Evolutionary conservation across 2,113 vertebrate species (phyloP), one percentile per base, ranked within the genome.

Genomic region (Spea bombifrons): DNA sequence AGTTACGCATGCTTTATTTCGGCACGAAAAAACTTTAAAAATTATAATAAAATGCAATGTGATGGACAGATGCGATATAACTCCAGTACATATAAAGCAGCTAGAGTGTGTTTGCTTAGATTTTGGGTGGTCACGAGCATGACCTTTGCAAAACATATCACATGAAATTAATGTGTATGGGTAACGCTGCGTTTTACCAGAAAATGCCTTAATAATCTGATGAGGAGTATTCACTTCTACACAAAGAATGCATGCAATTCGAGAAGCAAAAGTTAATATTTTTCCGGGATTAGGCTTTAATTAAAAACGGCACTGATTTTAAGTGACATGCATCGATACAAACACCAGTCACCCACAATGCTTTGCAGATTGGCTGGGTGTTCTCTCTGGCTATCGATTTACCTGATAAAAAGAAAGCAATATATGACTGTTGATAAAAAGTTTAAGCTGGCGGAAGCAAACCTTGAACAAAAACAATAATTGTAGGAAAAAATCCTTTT

Each of bases 231-330:
- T 76, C 45, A 61, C 49, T 73, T 80, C 52, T 47, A 59, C 6
- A 67, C 8, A 16, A 16, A 9, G 82, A 87, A 86, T 81, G 83
- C 49, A 82, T 52, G 81, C 82, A 86, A 87, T 7, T 7, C 81
- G 87, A 89, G 85, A 89, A 86, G 79, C 13, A 85, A 49, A 83
- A 48, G 78, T 75, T 86, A 86, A 84, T 81, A 47, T 87, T 85
- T 89, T 86, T 80, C 80, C 78, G 84, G 67, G 86, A 79, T 79
- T 83, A 84, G 81, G 70, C 79, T 89, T 92, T 91, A 90, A 91
- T 92, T 91, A 92, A 91, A 91, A 85, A 48, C 73, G 87, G 74
- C 65, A 65, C 50, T 3, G 55, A 78, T 86, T 87, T 83, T 77
- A 88, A 85, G 86, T 6, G 73, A 87, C 81, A 85, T 5, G 83